phyloP scores from a whole-genome alignment of 2,888 invertebrate genomes.

The Amblyjoppa proteus region DNA sequence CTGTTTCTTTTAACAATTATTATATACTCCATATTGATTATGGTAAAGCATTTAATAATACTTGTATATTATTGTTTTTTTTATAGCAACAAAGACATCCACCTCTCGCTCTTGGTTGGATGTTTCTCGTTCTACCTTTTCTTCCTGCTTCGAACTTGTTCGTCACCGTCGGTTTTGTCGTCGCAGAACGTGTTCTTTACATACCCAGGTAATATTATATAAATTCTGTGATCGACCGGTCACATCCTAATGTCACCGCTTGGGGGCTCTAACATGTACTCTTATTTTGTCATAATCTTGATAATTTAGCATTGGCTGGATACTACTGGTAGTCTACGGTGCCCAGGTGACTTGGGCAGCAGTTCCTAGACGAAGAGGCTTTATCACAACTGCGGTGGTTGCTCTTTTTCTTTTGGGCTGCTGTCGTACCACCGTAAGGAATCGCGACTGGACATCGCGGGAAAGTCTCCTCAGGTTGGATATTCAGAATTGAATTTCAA shows the following conservation, averaged over 20 bases:
- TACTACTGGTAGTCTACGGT: conserved; percentile 91
- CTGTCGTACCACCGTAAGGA: conserved; percentile 89
- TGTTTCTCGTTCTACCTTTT: conserved; percentile 93
- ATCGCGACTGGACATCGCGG: conserved; percentile 92
- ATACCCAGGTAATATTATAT: conserved; percentile 90
- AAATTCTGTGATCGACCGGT: background rate
- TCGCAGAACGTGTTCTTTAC: conserved; percentile 95
- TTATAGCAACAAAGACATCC: conserved; percentile 90
- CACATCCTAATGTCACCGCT: background rate
- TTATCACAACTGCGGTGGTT: conserved; percentile 86
- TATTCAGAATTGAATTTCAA: background rate
- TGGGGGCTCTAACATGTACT: background rate
- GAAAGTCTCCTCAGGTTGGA: conserved; percentile 91
- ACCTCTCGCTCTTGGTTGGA: conserved; percentile 89
- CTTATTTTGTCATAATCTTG: background rate
- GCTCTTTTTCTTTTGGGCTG: conserved; percentile 88
- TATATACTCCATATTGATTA: background rate
- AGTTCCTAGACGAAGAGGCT: conserved; percentile 85
- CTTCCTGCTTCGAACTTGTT: conserved; percentile 94
- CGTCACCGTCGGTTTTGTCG: conserved; percentile 93
- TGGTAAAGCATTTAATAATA: background rate
- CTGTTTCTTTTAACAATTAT: background rate
- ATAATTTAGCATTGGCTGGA: conserved; percentile 91
- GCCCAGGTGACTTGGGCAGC: conserved; percentile 89
- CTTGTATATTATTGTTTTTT: conserved; percentile 73